Conservation (phyloP, 2,888 invertebrate genomes). For the Omphaloscelis lunosa region DNA sequence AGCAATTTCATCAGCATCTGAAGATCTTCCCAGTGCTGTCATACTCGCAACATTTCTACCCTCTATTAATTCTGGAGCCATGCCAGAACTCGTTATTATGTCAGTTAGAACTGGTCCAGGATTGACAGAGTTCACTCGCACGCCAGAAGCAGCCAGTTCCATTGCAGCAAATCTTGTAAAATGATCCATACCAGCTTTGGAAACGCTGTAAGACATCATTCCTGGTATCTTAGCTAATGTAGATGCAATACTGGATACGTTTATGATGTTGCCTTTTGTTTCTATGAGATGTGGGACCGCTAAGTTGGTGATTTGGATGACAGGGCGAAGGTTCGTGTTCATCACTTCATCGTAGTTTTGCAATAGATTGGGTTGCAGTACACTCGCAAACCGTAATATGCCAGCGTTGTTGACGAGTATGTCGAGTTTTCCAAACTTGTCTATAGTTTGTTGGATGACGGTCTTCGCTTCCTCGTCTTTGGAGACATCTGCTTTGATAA, state of each 20-base stretch:
- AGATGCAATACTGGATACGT: constrained; percentile 67
- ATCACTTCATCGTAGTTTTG: constrained; percentile 66
- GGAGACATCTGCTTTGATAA: constrained; percentile 46
- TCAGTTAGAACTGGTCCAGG: constrained; percentile 79
- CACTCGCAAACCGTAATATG: constrained; percentile 8
- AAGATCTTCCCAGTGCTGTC: constrained; percentile 23
- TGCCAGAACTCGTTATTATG: constrained; percentile 79
- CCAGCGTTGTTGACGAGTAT: constrained; percentile 46
- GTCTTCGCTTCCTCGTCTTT: constrained; percentile 51
- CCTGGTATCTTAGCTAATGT: constrained; percentile 86
- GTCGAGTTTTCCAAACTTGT: constrained; percentile 36
- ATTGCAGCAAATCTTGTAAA: constrained; percentile 81
- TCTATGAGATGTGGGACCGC: constrained; percentile 67
- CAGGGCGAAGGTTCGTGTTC: constrained; percentile 68
- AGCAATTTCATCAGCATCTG: constrained; percentile 43
- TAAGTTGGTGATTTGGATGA: constrained; percentile 63
- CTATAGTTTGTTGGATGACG: constrained; percentile 31
- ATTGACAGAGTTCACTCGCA: constrained; percentile 91
- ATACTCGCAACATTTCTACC: background rate
- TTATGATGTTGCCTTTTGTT: constrained; percentile 72
- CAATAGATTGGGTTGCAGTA: constrained; percentile 54
- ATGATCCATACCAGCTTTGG: constrained; percentile 72
- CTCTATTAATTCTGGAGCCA: background rate
- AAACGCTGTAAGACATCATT: constrained; percentile 81
- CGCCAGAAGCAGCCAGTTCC: constrained; percentile 93